Conservation (phyloP, 2,888 invertebrate genomes). For the Nephrotoma flavescens region DNA sequence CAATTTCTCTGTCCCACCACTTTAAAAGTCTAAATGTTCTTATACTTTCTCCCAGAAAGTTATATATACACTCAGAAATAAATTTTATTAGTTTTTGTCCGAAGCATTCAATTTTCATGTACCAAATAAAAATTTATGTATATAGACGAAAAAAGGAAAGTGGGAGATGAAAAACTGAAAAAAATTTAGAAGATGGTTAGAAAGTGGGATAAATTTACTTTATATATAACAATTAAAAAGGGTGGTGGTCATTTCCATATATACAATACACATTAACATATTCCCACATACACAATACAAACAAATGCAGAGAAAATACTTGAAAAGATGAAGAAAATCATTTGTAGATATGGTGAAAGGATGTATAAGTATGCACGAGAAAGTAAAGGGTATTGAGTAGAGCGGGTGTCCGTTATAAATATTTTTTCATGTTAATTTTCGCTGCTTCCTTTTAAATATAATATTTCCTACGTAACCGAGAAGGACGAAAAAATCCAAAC, state of each 20-base stretch:
- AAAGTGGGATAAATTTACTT: background rate
- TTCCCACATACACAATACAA: background rate
- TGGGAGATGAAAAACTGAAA: background rate
- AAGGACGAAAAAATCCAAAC: background rate
- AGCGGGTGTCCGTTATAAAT: background rate
- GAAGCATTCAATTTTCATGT: background rate
- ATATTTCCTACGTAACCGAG: background rate
- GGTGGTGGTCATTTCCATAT: background rate
- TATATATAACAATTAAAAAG: background rate
- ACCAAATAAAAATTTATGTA: background rate
- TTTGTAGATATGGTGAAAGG: background rate
- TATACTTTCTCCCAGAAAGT: background rate
- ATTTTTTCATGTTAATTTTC: background rate
- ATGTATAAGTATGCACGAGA: background rate
- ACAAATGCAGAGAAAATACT: background rate
- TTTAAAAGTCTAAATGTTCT: background rate
- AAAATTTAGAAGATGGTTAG: background rate
- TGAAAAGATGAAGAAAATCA: background rate
- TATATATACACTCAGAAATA: background rate
- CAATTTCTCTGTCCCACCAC: background rate
- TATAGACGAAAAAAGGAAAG: background rate
- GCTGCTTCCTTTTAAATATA: background rate
- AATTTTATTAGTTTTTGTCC: background rate
- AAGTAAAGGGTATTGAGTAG: background rate
- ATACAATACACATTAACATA: background rate